Evolutionary conservation across 1,140 invertebrate genomes (phyloP), one percentile per base, ranked within the genome.

Genomic region (Periplaneta americana): DNA sequence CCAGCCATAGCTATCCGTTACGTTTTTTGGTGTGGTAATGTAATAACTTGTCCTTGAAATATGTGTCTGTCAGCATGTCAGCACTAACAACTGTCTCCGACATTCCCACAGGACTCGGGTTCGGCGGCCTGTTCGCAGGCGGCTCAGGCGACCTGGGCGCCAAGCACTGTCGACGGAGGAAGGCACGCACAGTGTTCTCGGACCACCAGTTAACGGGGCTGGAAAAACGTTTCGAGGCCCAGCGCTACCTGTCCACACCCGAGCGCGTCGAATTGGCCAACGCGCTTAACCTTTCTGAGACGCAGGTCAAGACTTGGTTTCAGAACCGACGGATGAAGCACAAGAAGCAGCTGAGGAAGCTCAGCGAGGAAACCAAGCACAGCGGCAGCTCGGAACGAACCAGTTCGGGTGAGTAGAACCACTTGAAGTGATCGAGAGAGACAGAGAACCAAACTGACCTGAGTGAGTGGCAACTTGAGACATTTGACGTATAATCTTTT

Each of bases 231-330:
- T 99, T 99, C 87, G 97, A 99, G 85, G 93, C 94, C 0, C 98
- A 99, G 87, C 93, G 98, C 80, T 99, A 99, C 89, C 91, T 99
- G 18, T 98, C 97, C 11, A 99, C 98, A 0, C 98, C 98, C 0
- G 98, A 99, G 86, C 89, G 98, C 76, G 96, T 99, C 11, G 98
- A 99, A 86, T 88, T 99, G 74, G 98, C 98, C 0, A 94, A 94
- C 5, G 94, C 95, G 0, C 89, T 99, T 18, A 96, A 96, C 85
- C 91, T 99, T 4, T 98, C 96, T 2, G 98, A 99, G 90, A 98
- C 98, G 0, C 98, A 99, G 89, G 97, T 98, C 75, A 99, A 98
- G 90, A 98, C 97, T 37, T 99, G 98, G 98, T 99, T 99, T 89
- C 98, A 99, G 89, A 99, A 99, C 88, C 89, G 97, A 22, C 90